Percentiles rank a stretch among this genome's conserved stretches.
Evolutionary conservation across 2,888 invertebrate species (phyloP).

Genomic region (Cosmopolites sordidus): DNA sequence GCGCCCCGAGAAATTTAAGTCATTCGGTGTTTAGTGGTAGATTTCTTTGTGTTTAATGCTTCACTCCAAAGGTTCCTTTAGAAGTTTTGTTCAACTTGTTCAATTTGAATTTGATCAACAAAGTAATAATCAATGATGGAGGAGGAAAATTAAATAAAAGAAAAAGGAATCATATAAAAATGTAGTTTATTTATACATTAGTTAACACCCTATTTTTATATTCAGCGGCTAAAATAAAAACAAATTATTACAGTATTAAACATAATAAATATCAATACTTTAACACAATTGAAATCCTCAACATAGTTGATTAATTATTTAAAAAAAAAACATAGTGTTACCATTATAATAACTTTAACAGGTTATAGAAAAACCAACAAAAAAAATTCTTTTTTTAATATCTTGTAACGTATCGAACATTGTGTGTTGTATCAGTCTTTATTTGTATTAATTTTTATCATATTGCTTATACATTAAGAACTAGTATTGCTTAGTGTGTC

Average conservation of each 20-base stretch:
- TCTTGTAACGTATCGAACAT: neutral
- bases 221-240: neutral
- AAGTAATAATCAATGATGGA: too few species aligned
- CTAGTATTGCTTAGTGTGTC: too few species aligned
- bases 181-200: slow-evolving; percentile 1
- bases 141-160: too few species aligned
- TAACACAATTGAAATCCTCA: neutral
- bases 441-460: neutral
- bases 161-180: slow-evolving; percentile 1
- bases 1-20: too few species aligned
- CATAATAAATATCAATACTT: neutral
- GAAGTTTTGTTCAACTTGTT: too few species aligned
- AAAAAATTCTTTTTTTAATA: neutral
- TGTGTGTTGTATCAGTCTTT: neutral
- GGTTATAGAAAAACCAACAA: neutral
- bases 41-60: too few species aligned
- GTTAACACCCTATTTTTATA: neutral
- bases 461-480: too few species aligned
- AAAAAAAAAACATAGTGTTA: too few species aligned
- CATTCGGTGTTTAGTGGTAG: too few species aligned
- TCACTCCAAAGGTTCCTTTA: too few species aligned
- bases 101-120: too few species aligned
- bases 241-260: neutral
- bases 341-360: too few species aligned
- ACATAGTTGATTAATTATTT: neutral